Evolutionary conservation across 1,140 invertebrate genomes (phyloP).

Genomic region (Trichonephila clavata): DNA sequence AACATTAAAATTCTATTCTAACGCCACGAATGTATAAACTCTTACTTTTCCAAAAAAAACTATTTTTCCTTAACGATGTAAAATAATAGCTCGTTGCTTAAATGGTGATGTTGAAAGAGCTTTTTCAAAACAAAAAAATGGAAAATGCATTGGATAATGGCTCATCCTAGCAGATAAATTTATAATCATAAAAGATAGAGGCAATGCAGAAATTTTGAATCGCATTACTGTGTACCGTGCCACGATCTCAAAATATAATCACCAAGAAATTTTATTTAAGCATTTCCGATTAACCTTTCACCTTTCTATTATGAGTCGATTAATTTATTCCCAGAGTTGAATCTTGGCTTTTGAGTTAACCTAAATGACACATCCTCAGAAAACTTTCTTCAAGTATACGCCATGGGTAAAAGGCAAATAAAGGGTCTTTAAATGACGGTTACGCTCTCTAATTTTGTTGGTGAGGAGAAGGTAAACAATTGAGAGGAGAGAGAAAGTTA

Average conservation of each 20-base stretch:
- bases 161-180: neutral
- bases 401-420: constrained; percentile 3
- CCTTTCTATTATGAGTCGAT: constrained; percentile 21
- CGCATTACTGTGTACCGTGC: neutral
- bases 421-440: constrained; percentile 42
- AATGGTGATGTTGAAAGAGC: neutral
- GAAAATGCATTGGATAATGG: neutral
- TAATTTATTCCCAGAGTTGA: constrained; percentile 11
- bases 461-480: constrained; percentile 10
- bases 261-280: neutral
- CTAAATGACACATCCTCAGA: constrained; percentile 12
- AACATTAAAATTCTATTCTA: no score
- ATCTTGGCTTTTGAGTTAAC: neutral
- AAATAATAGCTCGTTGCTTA: neutral
- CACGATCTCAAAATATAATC: neutral
- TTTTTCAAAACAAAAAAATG: neutral
- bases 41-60: no score
- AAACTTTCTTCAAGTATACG: constrained; percentile 2
- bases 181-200: neutral
- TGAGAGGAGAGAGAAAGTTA: constrained; percentile 53
- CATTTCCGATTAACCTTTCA: constrained; percentile 47
- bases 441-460: constrained; percentile 37
- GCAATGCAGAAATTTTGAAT: neutral
- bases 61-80: neutral
- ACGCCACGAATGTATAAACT: no score